These are phyloP conservation scores for Burhinus oedicnemus DNA, from an alignment of 2,113 vertebrate genomes.

Conservation along the genomic window DNA sequence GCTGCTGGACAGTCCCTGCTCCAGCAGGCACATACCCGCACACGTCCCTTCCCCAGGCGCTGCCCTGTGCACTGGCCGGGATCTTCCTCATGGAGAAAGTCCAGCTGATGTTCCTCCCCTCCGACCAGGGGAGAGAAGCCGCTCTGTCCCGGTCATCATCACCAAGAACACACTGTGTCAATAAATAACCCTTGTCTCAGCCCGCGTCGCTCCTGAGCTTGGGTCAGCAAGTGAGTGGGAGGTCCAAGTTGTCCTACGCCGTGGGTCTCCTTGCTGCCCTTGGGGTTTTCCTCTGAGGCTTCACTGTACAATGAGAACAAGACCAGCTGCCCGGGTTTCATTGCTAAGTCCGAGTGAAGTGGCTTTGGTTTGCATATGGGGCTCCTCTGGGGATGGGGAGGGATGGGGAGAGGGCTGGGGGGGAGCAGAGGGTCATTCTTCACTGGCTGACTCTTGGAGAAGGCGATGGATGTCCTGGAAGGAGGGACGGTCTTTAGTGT, in stretches of 20 bases:
- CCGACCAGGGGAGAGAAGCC: not conserved
- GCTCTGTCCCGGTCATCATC: not conserved
- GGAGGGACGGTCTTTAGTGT: constrained; percentile 91
- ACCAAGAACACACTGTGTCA: constrained; percentile 17
- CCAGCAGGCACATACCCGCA: rapidly evolving
- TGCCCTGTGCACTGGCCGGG: rapidly evolving
- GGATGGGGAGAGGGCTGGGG: not conserved
- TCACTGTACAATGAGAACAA: constrained; percentile 58
- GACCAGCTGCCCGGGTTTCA: constrained; percentile 1
- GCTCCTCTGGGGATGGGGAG: constrained; percentile 11
- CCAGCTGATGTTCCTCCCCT: not conserved
- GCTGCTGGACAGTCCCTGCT: not conserved
- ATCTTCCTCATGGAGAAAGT: not conserved
- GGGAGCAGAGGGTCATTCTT: constrained; percentile 62
- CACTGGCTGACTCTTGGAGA: constrained; percentile 78
- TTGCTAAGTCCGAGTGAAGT: constrained; percentile 46
- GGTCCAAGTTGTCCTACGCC: not conserved
- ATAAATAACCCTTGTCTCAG: constrained; percentile 68
- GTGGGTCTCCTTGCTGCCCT: not conserved
- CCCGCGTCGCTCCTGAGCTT: not conserved
- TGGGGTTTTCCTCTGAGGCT: constrained; percentile 22
- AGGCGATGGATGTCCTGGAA: constrained; percentile 90
- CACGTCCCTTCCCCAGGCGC: not conserved
- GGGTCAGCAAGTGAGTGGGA: not conserved
- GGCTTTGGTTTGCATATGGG: constrained; percentile 19